Evolutionary conservation across 2,888 invertebrate species (phyloP).

Genomic region (Atherix ibis): DNA sequence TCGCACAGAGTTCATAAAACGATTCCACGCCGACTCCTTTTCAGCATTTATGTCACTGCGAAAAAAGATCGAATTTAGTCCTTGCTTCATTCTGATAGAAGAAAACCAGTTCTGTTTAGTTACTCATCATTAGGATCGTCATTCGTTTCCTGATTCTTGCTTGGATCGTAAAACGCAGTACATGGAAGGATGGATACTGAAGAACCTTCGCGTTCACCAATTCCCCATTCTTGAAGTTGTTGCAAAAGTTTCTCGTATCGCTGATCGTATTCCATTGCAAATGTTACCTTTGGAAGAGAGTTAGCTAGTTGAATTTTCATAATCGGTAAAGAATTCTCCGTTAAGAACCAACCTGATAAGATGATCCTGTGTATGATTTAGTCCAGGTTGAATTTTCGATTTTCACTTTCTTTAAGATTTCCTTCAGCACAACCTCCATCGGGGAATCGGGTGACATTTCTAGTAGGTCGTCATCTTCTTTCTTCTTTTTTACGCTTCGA

Average conservation of each 20-base stretch:
- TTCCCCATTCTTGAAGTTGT: constrained; percentile 41
- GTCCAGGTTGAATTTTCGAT: constrained; percentile 43
- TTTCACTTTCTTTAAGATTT: constrained; percentile 36
- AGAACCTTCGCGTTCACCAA: constrained; percentile 42
- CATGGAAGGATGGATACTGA: constrained; percentile 47
- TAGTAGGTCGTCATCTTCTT: constrained; percentile 9
- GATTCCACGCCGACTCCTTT: constrained; percentile 37
- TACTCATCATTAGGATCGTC: constrained; percentile 16
- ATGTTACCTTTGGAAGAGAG: constrained; percentile 31
- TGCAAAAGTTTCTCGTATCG: constrained; percentile 43
- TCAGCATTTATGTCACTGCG: constrained; percentile 17
- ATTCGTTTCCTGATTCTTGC: constrained; percentile 13
- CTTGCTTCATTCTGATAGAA: not conserved
- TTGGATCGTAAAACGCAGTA: constrained; percentile 31
- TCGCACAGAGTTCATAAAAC: constrained; percentile 48
- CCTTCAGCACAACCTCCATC: constrained; percentile 34
- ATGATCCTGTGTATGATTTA: constrained; percentile 35
- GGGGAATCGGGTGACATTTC: constrained; percentile 18
- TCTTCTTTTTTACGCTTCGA: constrained; percentile 7
- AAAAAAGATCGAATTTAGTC: constrained; percentile 1
- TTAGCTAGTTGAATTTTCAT: constrained; percentile 20
- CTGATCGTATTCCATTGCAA: constrained; percentile 41
- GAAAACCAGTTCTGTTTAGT: constrained; percentile 1
- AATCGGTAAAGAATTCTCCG: constrained; percentile 1
- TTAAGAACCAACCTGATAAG: constrained; percentile 32